Evolutionary conservation across 1,140 invertebrate species (phyloP), one percentile per base, ranked within the genome.

Genomic region (Alviniconcha marisindica): DNA sequence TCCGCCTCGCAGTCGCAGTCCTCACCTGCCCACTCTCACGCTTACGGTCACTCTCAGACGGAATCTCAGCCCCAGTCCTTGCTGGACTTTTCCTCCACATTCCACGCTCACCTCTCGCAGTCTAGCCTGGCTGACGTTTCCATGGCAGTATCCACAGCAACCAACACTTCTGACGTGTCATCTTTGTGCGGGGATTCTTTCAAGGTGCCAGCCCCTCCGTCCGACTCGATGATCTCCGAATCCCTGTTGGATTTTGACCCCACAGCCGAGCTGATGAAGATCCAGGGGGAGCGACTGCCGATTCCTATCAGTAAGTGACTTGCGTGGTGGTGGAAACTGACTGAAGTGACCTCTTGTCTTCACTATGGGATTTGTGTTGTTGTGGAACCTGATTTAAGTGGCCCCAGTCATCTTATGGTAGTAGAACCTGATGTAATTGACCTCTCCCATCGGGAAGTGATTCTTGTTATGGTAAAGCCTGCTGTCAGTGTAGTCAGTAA

Each of bases 221-320:
- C 71, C 24, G 80, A 82, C 38, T 51, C 51, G 21, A 73, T 60
- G 54, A 77, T 81, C 73, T 77, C 69, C 14, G 42, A 73, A 14
- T 2, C 48, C 31, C 21, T 73, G 44, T 51, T 84, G 33, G 77
- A 86, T 36, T 77, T 83, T 40, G 84, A 90, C 60, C 86, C 77
- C 66, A 82, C 82, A 48, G 86, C 90, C 1, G 73, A 89, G 33
- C 85, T 90, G 18, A 87, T 88, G 80, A 83, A 86, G 63, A 80
- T 88, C 3, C 89, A 90, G 51, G 87, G 87, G 42, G 89, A 91
- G 44, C 80, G 87, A 4, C 85, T 89, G 54, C 90, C 90, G 1
- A 91, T 92, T 71, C 90, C 90, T 51, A 85, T 89, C 85, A 88
- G 91, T 92, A 83, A 85, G 85, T 81, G 21, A 18, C 40, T 14